These are phyloP conservation scores for Lasioglossum baleicum DNA, from an alignment of 1,140 invertebrate species.

Conservation along the genomic window DNA sequence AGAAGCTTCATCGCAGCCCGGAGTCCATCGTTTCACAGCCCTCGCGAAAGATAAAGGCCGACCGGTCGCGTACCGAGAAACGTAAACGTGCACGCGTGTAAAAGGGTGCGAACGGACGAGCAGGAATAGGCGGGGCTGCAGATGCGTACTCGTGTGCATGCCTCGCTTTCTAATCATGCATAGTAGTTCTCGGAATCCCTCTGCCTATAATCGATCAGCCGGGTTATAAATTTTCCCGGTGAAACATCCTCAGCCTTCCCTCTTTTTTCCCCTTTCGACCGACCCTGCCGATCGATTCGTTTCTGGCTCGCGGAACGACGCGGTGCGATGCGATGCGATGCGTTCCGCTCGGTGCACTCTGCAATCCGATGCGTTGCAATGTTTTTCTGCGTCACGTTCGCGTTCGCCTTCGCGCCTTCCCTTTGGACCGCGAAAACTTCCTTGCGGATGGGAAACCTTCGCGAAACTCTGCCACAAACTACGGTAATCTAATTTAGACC, in stretches of 20 bases:
- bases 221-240: conserved; percentile 72
- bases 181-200: conserved; percentile 78
- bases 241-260: conserved; percentile 47
- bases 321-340: too few species aligned
- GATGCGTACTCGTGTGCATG: conserved; percentile 69
- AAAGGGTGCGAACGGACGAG: conserved; percentile 57
- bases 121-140: conserved; percentile 69
- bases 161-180: conserved; percentile 75
- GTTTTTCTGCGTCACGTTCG: not conserved
- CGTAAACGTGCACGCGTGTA: conserved; percentile 53
- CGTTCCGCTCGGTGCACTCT: not conserved
- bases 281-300: conserved; percentile 23
- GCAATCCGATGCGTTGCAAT: not conserved
- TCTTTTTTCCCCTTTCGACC: conserved; percentile 11
- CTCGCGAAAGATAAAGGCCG: conserved; percentile 31
- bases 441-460: too few species aligned
- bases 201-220: conserved; percentile 73
- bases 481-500: too few species aligned
- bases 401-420: not conserved
- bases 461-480: too few species aligned
- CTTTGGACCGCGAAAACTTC: too few species aligned
- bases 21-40: conserved; percentile 51
- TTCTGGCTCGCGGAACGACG: conserved; percentile 11
- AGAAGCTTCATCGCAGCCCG: conserved; percentile 26
- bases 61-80: conserved; percentile 18